Evolutionary conservation across 2,888 invertebrate genomes (phyloP), one percentile per base, ranked within the genome.

Genomic region (Tetrapedia diversipes): DNA sequence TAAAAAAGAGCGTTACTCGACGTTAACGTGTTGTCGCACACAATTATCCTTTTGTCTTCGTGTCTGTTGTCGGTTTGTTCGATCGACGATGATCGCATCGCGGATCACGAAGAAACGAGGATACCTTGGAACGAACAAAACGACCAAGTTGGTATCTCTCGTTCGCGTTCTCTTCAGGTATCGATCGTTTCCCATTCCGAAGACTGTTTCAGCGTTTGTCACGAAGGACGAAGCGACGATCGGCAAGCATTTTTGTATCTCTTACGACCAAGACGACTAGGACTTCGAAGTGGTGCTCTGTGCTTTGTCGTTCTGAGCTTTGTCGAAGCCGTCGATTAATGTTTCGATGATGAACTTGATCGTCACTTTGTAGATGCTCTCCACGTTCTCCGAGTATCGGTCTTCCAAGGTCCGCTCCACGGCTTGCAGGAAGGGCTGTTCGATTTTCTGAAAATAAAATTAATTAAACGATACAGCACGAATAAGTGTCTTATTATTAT

Each of bases 311-410:
- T 77, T 83, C 68, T 77, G 80, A 51, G 86, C 84, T 84, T 93
- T 93, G 85, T 96, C 95, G 92, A 94, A 97, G 11, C 97, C 97
- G 81, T 95, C 95, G 63, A 96, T 94, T 80, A 98, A 92, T 77
- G 97, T 97, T 90, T 96, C 95, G 87, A 98, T 94, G 85, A 98
- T 97, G 90, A 97, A 96, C 90, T 95, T 95, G 89, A 98, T 97
- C 66, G 97, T 96, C 83, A 96, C 93, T 92, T 96, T 95, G 94
- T 98, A 98, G 88, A 97, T 97, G 86, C 95, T 95, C 89, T 97
- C 97, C 84, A 98, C 96, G 92, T 97, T 97, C 63, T 96, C 96
- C 11, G 97, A 97, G 92, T 97, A 98, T 79, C 97, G 94, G 84
- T 98, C 97, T 4, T 96, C 97, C 41, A 98, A 93, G 0, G 97